Base-by-base conservation (phyloP, 2,113 vertebrate genomes). In the Condylura cristata region DNA sequence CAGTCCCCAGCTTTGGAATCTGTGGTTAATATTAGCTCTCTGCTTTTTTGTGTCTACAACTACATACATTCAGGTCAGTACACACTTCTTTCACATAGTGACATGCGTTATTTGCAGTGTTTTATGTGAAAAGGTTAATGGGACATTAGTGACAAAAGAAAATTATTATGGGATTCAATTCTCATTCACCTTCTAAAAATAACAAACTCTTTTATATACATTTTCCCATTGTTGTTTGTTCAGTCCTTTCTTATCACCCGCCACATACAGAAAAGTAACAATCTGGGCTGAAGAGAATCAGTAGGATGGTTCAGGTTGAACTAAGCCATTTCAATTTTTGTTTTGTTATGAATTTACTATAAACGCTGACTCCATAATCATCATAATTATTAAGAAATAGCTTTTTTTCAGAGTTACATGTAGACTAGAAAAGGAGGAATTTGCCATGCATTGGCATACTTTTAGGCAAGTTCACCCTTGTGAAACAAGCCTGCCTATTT, bases 401-500 rank as follows among this genome's bases (percentile, higher is more conserved):
- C 28, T 82, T 70, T 91, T 34, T 6, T 30, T n/a, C 20, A 79
- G 63, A 83, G 30, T 86, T 41, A 53, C 13, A 24, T 61, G 14
- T 75, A 17, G 79, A 83, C 2, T 3, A 34, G 39, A 66, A 74
- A 66, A 82, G 32, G 70, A 90, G 44, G 5, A 44, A 93, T 94
- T 75, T 92, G 34, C 53, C 37, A 24, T 16, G 28, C 46, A 82
- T 0, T 70, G 37, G n/a, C n/a, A 68, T 75, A 48, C 68, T n/a
- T 95, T 65, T 28, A 65, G 56, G 71, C 87, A 34, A 86, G 44
- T 44, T 76, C 12, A 72, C 30, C n/a, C 39, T 22, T 66, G 39
- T 83, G 78, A 95, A 26, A 58, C 56, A 84, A 13, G 72, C n/a
- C 72, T 94, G 71, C 39, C 89, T 39, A 94, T 86, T 76, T 58